Conservation (phyloP, 2,888 invertebrate species). For the Steinernema carpocapsae region DNA sequence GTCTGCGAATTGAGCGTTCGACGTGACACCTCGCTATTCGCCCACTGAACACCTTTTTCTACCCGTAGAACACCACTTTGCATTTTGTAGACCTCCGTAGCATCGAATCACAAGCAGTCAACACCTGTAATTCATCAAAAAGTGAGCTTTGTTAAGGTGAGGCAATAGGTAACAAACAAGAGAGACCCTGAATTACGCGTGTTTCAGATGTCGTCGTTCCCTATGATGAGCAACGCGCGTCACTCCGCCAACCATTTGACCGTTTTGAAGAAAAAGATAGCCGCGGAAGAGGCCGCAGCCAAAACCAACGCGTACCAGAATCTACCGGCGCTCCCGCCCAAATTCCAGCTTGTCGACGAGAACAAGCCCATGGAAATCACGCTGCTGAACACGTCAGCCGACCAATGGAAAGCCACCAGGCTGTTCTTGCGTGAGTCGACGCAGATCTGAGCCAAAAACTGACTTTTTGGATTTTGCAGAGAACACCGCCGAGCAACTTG, state of each 20-base stretch:
- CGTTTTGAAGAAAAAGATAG: slow-evolving; percentile 4
- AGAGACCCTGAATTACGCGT: not conserved
- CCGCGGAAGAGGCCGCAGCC: slow-evolving; percentile 1
- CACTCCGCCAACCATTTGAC: slow-evolving; percentile 42
- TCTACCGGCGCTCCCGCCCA: slow-evolving; percentile 1
- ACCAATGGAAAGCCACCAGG: slow-evolving; percentile 29
- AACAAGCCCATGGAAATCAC: slow-evolving; percentile 11
- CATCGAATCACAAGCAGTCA: slow-evolving; percentile 13
- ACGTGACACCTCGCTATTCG: slow-evolving; percentile 53
- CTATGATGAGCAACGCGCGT: slow-evolving; percentile 52
- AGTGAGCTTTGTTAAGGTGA: slow-evolving; percentile 30
- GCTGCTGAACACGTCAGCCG: slow-evolving; percentile 28
- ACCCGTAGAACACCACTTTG: slow-evolving; percentile 3
- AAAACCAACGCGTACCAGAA: not conserved
- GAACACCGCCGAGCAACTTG: slow-evolving; percentile 29
- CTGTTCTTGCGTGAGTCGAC: slow-evolving; percentile 1
- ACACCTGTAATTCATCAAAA: slow-evolving; percentile 11
- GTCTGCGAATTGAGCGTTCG: slow-evolving; percentile 63
- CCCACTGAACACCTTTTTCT: slow-evolving; percentile 39
- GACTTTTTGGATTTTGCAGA: not conserved
- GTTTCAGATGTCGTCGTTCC: slow-evolving; percentile 52
- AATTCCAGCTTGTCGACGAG: not conserved
- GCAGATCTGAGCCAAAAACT: not conserved
- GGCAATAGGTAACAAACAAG: not conserved
- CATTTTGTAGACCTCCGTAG: not conserved